A percentile compares a stretch with the other conserved stretches of the same genome.
These are phyloP conservation scores for Venusia cambrica DNA, from an alignment of 2,888 invertebrate genomes.

Conservation along the genomic window DNA sequence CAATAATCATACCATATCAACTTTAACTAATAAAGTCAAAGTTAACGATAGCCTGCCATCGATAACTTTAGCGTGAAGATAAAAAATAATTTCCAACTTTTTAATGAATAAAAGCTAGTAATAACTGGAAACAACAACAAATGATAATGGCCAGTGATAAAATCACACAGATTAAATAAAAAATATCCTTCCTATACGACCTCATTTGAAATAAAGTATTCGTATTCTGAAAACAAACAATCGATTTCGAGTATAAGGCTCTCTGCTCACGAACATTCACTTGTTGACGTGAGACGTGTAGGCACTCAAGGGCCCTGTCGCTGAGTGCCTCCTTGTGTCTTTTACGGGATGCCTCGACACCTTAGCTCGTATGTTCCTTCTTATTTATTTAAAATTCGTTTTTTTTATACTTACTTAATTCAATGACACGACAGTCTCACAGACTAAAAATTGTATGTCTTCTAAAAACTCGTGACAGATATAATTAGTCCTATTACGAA, in stretches of 20 bases:
- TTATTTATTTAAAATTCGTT: slow-evolving; percentile 7
- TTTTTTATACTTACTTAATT: not conserved
- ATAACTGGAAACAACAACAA: slow-evolving; percentile 9
- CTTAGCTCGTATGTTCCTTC: slow-evolving; percentile 26
- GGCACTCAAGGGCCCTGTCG: slow-evolving; percentile 60
- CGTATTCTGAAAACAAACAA: slow-evolving; percentile 4
- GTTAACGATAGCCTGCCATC: slow-evolving; percentile 51
- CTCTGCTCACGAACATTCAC: slow-evolving; percentile 57
- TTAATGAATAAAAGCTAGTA: slow-evolving; percentile 18
- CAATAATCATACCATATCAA: slow-evolving; percentile 24
- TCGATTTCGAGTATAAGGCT: slow-evolving; percentile 17
- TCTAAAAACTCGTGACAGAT: not conserved
- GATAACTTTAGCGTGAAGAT: slow-evolving; percentile 34
- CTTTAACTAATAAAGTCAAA: slow-evolving; percentile 45
- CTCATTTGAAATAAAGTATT: slow-evolving; percentile 1
- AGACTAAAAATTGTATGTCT: no score
- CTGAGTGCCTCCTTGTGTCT: slow-evolving; percentile 61
- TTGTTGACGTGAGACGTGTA: slow-evolving; percentile 54
- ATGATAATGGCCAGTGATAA: slow-evolving; percentile 11
- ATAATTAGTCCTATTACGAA: slow-evolving; percentile 10
- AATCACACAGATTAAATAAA: slow-evolving; percentile 1
- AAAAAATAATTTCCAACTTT: slow-evolving; percentile 26
- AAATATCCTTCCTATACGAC: no score
- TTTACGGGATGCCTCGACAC: slow-evolving; percentile 45
- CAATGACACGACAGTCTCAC: no score